Conservation (phyloP, 2,888 invertebrate species). For the Plebejus argus region DNA sequence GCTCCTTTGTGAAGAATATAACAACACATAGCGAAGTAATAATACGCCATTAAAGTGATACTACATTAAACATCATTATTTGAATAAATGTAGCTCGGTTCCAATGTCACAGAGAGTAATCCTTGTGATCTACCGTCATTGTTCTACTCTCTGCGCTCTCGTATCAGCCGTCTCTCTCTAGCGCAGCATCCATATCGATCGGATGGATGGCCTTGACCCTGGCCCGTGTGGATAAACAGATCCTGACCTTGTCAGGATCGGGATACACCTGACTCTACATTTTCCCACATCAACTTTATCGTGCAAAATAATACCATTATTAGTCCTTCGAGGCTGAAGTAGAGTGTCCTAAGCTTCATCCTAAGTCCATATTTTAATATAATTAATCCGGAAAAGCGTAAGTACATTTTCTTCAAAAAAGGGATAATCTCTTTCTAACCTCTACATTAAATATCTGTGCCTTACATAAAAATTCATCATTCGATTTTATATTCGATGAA, state of each 20-base stretch:
- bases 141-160: slow-evolving; percentile 29
- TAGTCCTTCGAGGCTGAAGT: neutral
- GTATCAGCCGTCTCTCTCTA: slow-evolving; percentile 49
- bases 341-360: no score
- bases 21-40: neutral
- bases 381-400: no score
- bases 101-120: slow-evolving; percentile 37
- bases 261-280: slow-evolving; percentile 15
- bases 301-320: neutral
- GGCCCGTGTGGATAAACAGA: slow-evolving; percentile 50
- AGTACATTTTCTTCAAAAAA: no score
- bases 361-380: no score
- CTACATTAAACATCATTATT: slow-evolving; percentile 19
- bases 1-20: neutral
- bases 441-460: no score
- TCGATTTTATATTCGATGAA: no score
- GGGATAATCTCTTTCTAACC: no score
- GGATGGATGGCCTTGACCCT: slow-evolving; percentile 65
- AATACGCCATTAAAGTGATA: neutral
- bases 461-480: no score
- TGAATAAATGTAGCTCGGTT: slow-evolving; percentile 24
- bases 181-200: slow-evolving; percentile 77
- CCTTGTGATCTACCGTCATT: slow-evolving; percentile 42
- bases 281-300: neutral
- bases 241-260: slow-evolving; percentile 53